These are phyloP conservation scores for Malurus melanocephalus DNA, from an alignment of 2,113 vertebrate species.

Conservation along the genomic window DNA sequence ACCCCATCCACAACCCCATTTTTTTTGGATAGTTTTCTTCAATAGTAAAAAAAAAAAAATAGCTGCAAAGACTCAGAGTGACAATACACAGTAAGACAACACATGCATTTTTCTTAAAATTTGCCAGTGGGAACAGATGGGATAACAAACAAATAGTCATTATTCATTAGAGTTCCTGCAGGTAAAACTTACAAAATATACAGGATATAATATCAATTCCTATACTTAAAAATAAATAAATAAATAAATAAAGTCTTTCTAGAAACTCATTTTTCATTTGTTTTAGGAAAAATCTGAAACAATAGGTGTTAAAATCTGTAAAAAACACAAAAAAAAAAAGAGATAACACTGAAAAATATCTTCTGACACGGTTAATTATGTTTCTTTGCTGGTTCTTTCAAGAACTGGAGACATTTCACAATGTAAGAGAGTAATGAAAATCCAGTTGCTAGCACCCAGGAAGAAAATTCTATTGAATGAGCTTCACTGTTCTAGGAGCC, in stretches of 20 bases:
- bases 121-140: not conserved
- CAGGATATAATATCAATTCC: not conserved
- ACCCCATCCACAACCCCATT: rapidly evolving
- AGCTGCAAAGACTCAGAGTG: not conserved
- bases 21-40: too few relatives aligned
- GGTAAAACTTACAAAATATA: not conserved
- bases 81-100: not conserved
- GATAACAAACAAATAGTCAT: not conserved
- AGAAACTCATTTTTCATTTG: not conserved
- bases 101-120: not conserved
- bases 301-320: not conserved
- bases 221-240: not conserved
- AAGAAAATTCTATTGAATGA: not conserved
- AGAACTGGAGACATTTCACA: not conserved
- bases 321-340: not conserved
- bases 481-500: not conserved
- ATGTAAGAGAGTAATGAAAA: not conserved
- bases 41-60: not conserved
- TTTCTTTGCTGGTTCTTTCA: not conserved
- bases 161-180: not conserved
- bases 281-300: not conserved
- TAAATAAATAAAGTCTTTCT: too few relatives aligned
- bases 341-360: not conserved
- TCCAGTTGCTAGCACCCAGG: not conserved
- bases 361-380: not conserved